These are phyloP conservation scores for Isaurus tuberculatus DNA, from an alignment of 92 coral and sea anemone genomes.

Conservation along the genomic window DNA sequence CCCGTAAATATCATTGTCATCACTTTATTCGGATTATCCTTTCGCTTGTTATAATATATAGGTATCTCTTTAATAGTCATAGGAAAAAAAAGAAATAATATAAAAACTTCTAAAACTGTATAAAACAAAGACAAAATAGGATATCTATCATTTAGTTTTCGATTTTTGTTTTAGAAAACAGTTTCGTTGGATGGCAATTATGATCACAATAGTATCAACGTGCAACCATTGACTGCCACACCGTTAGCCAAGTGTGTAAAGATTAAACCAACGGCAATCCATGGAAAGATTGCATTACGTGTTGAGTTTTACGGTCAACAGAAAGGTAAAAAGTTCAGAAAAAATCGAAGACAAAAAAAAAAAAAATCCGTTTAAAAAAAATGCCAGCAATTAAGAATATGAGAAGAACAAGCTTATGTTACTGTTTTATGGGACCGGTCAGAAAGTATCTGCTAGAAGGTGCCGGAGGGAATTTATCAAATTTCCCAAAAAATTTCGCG, in stretches of 20 bases:
- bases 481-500: too few species aligned
- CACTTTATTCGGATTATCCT: too few species aligned
- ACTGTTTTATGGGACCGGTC: not conserved
- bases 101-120: not conserved
- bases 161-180: not conserved
- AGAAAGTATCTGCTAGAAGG: too few species aligned
- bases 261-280: constrained; percentile 4
- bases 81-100: not conserved
- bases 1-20: too few species aligned
- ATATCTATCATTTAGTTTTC: not conserved
- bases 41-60: too few species aligned
- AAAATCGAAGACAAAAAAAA: not conserved
- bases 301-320: constrained; percentile 8
- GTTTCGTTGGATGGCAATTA: constrained; percentile 7
- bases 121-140: not conserved
- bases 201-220: not conserved
- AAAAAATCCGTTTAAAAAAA: not conserved
- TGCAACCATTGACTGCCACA: not conserved
- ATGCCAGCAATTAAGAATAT: too few species aligned
- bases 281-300: not conserved
- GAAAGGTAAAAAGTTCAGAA: not conserved
- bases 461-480: too few species aligned
- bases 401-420: too few species aligned
- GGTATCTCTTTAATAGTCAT: too few species aligned
- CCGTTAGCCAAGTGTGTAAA: constrained; percentile 11